These are phyloP conservation scores for Melanotaenia parkinsoni DNA, from an alignment of 2,797 vertebrate genomes.

Conservation along the genomic window DNA sequence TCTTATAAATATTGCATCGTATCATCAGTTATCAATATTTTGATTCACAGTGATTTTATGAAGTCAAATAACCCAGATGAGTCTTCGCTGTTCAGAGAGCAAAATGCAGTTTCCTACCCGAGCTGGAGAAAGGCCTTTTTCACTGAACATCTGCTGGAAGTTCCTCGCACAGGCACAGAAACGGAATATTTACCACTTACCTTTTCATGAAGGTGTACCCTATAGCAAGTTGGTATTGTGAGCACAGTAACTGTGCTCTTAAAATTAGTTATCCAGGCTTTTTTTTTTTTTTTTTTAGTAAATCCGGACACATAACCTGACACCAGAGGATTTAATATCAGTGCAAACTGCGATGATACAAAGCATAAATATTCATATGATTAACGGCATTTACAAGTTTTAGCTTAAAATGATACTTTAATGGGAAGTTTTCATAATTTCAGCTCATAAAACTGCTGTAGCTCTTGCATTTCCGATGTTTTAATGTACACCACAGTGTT, in stretches of 20 bases:
- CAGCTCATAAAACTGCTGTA: not conserved
- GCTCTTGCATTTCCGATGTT: not conserved
- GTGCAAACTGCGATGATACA: too few species aligned
- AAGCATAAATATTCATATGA: too few species aligned
- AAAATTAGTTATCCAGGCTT: not conserved
- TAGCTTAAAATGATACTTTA: not conserved
- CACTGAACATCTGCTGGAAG: constrained; percentile 5
- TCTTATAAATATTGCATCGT: not conserved
- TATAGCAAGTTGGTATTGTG: not conserved
- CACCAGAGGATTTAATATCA: too few species aligned
- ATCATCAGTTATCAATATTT: not conserved
- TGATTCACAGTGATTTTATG: not conserved
- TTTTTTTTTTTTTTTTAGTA: not conserved
- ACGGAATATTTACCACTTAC: not conserved
- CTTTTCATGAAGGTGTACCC: not conserved
- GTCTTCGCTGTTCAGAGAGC: not conserved
- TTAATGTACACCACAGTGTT: not conserved
- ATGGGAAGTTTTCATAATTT: not conserved
- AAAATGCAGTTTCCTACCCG: constrained; percentile 7
- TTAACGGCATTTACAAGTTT: not conserved
- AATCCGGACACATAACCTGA: too few species aligned
- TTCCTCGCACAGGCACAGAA: not conserved
- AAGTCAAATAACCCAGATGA: not conserved
- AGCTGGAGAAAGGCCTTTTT: constrained; percentile 4
- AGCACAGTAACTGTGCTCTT: not conserved